Conservation (phyloP, 1,140 invertebrate species). For the Triops cancriformis region DNA sequence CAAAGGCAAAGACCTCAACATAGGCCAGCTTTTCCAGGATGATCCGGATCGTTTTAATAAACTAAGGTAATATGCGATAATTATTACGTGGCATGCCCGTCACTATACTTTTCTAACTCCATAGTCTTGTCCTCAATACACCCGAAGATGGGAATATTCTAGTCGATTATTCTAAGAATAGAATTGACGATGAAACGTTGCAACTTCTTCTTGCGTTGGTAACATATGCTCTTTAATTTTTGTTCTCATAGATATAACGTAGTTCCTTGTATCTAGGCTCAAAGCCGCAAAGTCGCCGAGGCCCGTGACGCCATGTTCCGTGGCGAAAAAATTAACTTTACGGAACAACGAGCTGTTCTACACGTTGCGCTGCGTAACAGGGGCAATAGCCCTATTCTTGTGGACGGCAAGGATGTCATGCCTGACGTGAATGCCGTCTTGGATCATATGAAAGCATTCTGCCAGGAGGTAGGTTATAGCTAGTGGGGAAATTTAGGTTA, state of each 20-base stretch:
- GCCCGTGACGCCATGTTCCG: conserved; percentile 87
- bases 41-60: conserved; percentile 69
- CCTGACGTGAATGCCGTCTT: conserved; percentile 86
- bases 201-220: conserved; percentile 68
- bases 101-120: conserved; percentile 36
- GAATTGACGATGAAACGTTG: conserved; percentile 69
- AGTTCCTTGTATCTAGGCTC: conserved; percentile 50
- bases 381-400: conserved; percentile 63
- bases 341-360: conserved; percentile 89
- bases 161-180: conserved; percentile 94
- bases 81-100: neutral
- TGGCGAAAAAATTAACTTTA: conserved; percentile 95
- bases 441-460: conserved; percentile 90
- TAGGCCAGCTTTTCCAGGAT: conserved; percentile 63
- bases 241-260: neutral
- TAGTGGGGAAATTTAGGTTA: neutral
- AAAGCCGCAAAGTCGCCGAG: conserved; percentile 68
- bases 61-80: conserved; percentile 54
- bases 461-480: conserved; percentile 50
- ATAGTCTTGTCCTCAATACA: conserved; percentile 61
- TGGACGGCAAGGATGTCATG: conserved; percentile 89
- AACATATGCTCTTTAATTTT: conserved; percentile 34
- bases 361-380: conserved; percentile 90
- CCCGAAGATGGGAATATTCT: conserved; percentile 80
- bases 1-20: conserved; percentile 60